Percentiles rank a stretch among this genome's conserved stretches.
These are phyloP conservation scores for Stegophylla sp. DNA, from an alignment of 2,888 invertebrate genomes.

Conservation along the genomic window DNA sequence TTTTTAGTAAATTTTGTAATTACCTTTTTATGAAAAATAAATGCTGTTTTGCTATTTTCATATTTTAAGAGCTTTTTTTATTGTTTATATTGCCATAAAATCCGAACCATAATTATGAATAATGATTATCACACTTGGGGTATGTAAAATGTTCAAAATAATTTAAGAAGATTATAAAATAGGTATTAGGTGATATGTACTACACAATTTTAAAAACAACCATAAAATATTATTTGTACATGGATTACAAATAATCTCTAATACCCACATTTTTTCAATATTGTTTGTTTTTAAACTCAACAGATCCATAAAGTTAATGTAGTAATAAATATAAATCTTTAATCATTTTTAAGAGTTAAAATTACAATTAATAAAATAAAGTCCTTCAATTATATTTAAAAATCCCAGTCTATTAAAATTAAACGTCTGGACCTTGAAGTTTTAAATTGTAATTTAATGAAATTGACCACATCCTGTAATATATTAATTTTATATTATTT, in stretches of 20 bases:
- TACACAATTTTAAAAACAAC: too few relatives aligned
- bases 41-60: too few relatives aligned
- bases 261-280: not conserved
- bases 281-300: not conserved
- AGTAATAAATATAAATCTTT: not conserved
- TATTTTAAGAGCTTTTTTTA: too few relatives aligned
- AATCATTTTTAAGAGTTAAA: not conserved
- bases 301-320: not conserved
- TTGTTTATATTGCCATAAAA: too few relatives aligned
- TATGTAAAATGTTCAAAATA: too few relatives aligned
- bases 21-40: too few relatives aligned
- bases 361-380: conserved; percentile 27
- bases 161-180: too few relatives aligned
- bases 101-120: too few relatives aligned
- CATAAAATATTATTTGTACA: not conserved
- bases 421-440: conserved; percentile 49
- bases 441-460: conserved; percentile 50
- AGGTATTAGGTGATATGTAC: too few relatives aligned
- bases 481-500: conserved; percentile 44
- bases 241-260: not conserved
- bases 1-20: too few relatives aligned
- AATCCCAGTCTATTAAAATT: conserved; percentile 35
- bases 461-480: conserved; percentile 57
- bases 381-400: conserved; percentile 51
- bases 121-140: too few relatives aligned